These are phyloP conservation scores for Onychostoma macrolepis DNA, from an alignment of 2,113 vertebrate species.

Conservation along the genomic window DNA sequence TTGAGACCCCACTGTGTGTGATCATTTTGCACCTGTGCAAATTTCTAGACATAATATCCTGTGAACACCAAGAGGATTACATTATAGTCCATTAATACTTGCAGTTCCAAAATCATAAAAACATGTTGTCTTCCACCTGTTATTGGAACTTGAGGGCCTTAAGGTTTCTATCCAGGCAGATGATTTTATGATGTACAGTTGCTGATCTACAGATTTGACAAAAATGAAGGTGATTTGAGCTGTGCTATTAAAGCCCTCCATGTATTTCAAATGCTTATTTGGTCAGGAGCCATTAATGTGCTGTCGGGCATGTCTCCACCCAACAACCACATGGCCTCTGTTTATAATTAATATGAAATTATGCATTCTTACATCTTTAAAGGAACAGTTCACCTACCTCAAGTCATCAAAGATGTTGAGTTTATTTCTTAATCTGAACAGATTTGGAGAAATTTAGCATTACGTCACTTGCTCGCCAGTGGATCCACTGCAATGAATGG, in stretches of 20 bases:
- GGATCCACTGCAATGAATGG: too few relatives aligned
- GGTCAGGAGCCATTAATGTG: background rate
- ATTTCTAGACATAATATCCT: conserved; percentile 1
- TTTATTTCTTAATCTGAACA: too few relatives aligned
- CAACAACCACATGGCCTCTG: background rate
- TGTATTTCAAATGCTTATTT: conserved; percentile 36
- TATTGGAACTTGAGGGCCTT: conserved; percentile 1
- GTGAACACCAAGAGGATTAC: background rate
- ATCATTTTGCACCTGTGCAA: conserved; percentile 1
- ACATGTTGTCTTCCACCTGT: conserved; percentile 30
- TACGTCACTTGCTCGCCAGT: too few relatives aligned
- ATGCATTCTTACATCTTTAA: too few relatives aligned
- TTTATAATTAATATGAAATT: background rate
- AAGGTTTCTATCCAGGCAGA: conserved; percentile 34
- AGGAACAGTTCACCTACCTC: too few relatives aligned
- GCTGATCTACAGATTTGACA: conserved; percentile 43
- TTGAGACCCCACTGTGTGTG: background rate
- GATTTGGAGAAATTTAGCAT: too few relatives aligned
- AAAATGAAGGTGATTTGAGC: conserved; percentile 36
- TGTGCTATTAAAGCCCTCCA: conserved; percentile 15
- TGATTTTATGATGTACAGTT: conserved; percentile 47
- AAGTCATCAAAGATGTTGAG: too few relatives aligned
- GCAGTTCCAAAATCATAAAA: conserved; percentile 35
- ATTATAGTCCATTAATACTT: background rate
- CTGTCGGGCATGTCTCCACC: background rate